Conservation (phyloP, 2,888 invertebrate genomes). For the Fabriciana adippe region DNA sequence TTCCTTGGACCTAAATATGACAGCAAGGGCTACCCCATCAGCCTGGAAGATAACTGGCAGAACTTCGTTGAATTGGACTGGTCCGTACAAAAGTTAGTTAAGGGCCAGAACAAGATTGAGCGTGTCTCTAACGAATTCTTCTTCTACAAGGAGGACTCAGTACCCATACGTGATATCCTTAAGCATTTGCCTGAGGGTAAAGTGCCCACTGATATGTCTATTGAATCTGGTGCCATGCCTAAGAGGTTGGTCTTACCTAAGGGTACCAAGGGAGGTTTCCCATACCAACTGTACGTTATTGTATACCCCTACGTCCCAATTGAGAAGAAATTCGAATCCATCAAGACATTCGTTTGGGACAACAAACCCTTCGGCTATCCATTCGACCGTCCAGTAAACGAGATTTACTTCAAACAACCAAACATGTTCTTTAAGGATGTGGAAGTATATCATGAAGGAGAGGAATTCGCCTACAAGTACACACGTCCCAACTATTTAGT, state of each 20-base stretch:
- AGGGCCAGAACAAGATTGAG: conserved; percentile 85
- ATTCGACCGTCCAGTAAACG: conserved; percentile 77
- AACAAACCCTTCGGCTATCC: conserved; percentile 82
- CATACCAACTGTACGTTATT: conserved; percentile 84
- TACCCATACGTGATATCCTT: conserved; percentile 83
- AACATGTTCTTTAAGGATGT: conserved; percentile 85
- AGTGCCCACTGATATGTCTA: conserved; percentile 78
- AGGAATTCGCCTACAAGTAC: conserved; percentile 56
- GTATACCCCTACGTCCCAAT: conserved; percentile 79
- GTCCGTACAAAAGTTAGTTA: conserved; percentile 80
- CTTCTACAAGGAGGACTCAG: conserved; percentile 84
- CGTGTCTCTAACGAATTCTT: conserved; percentile 85
- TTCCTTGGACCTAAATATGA: conserved; percentile 88
- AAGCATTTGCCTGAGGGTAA: conserved; percentile 78
- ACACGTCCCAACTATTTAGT: conserved; percentile 45
- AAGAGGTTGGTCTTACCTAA: conserved; percentile 87
- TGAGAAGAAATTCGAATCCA: conserved; percentile 53
- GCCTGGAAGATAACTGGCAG: conserved; percentile 79
- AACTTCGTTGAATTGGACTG: conserved; percentile 84
- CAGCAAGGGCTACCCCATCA: conserved; percentile 74
- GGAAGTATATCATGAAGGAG: conserved; percentile 75
- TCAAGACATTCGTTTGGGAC: conserved; percentile 63
- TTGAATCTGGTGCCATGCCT: conserved; percentile 84
- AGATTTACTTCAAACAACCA: conserved; percentile 73
- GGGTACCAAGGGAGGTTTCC: conserved; percentile 86